Evolutionary conservation across 2,113 vertebrate genomes (phyloP).

Genomic region (Microtus oregoni): DNA sequence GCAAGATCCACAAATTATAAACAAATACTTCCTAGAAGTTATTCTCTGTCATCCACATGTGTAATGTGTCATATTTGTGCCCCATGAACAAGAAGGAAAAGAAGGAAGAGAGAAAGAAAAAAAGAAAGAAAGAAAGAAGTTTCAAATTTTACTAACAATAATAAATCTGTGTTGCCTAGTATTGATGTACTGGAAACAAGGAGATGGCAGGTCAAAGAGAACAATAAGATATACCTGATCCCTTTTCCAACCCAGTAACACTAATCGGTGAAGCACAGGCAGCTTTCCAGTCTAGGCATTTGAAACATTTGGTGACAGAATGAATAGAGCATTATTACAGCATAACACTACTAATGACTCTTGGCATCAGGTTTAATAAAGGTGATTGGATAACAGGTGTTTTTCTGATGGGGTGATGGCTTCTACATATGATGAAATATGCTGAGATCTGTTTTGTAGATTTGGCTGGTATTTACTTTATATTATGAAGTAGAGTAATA

Average conservation of each 20-base stretch:
- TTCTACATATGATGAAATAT: constrained; percentile 44
- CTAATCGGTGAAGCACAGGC: constrained; percentile 22
- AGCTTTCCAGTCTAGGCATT: neutral
- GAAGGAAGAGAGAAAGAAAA: neutral
- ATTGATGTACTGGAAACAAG: constrained; percentile 2
- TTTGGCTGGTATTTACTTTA: constrained; percentile 18
- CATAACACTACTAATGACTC: constrained; percentile 50
- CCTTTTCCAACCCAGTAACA: neutral
- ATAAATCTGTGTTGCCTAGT: neutral
- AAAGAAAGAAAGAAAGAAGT: neutral
- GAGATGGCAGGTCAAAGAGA: neutral
- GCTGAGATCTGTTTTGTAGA: constrained; percentile 42
- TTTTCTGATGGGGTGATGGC: constrained; percentile 62
- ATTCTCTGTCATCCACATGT: neutral
- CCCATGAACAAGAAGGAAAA: neutral
- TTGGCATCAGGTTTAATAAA: constrained; percentile 72
- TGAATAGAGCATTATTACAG: constrained; percentile 40
- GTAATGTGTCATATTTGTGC: neutral
- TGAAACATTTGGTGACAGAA: neutral
- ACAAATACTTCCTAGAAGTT: neutral
- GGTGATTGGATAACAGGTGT: constrained; percentile 52
- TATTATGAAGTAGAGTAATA: neutral
- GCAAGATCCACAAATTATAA: neutral
- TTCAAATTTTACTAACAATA: constrained; percentile 42
- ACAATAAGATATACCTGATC: neutral